phyloP scores from a whole-genome alignment of 2,888 invertebrate species.

The Pachymerium ferrugineum region DNA sequence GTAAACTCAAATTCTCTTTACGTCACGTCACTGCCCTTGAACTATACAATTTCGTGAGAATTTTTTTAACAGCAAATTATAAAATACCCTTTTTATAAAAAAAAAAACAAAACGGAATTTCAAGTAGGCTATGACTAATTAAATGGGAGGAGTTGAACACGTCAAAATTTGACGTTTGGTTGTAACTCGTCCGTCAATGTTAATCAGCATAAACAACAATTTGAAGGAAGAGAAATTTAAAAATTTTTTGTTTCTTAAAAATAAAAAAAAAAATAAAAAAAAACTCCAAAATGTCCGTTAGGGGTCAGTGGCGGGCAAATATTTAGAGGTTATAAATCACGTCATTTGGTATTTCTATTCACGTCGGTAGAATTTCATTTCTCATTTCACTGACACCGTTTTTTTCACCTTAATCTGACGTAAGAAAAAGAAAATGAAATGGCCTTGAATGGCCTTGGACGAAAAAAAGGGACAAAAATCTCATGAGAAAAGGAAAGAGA shows the following conservation, averaged over 20 bases:
- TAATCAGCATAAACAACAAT: constrained; percentile 7
- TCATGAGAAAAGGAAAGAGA: neutral
- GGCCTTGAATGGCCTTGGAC: neutral
- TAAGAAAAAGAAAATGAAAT: neutral
- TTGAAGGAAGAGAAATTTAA: too few species aligned
- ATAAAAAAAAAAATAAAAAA: neutral
- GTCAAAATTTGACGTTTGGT: neutral
- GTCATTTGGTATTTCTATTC: neutral
- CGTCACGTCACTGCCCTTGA: neutral
- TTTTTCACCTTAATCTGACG: neutral
- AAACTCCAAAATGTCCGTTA: too few species aligned
- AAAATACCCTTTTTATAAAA: neutral
- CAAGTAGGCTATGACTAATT: constrained; percentile 4
- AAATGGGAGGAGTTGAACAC: neutral
- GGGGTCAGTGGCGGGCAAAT: too few species aligned
- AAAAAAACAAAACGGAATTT: neutral
- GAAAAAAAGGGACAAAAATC: neutral
- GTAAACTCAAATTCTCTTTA: too few species aligned
- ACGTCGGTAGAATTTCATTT: too few species aligned
- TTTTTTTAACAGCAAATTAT: too few species aligned
- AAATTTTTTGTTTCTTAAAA: neutral
- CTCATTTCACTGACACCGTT: neutral
- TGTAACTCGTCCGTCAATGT: neutral
- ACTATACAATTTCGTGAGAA: neutral
- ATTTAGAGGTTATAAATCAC: neutral